Conservation (phyloP, 2,888 invertebrate genomes). For the Sarcophaga carnaria region DNA sequence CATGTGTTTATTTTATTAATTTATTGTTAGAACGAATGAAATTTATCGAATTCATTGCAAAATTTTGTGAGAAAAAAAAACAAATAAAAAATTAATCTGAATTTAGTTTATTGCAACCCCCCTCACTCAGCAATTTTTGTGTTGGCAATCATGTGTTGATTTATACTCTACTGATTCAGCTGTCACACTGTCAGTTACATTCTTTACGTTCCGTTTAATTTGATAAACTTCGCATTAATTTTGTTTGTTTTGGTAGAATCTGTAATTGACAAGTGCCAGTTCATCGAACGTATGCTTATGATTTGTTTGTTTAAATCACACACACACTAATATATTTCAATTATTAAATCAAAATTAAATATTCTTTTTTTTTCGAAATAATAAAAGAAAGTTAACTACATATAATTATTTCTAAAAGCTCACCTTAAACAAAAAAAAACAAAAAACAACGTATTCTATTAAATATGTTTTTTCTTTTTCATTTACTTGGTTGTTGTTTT, state of each 20-base stretch:
- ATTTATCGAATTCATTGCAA: neutral
- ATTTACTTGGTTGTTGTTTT: conserved; percentile 36
- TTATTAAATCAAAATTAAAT: conserved; percentile 29
- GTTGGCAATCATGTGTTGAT: conserved; percentile 43
- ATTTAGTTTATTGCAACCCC: conserved; percentile 49
- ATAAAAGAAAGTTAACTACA: neutral
- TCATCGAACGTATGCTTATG: conserved; percentile 51
- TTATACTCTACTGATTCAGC: conserved; percentile 14
- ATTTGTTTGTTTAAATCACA: conserved; percentile 55
- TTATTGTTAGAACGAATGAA: conserved; percentile 43
- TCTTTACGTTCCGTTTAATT: conserved; percentile 10
- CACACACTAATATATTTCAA: conserved; percentile 59
- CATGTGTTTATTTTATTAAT: conserved; percentile 25
- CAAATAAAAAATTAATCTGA: neutral
- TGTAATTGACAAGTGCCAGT: conserved; percentile 57
- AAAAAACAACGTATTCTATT: conserved; percentile 36
- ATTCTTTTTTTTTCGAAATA: neutral
- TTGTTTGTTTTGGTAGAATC: conserved; percentile 41
- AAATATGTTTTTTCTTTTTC: conserved; percentile 28
- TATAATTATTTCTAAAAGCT: conserved; percentile 28
- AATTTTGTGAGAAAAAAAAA: no score
- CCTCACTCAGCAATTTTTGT: neutral
- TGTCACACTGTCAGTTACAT: conserved; percentile 48
- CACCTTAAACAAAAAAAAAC: conserved; percentile 36
- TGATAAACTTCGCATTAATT: conserved; percentile 36